Evolutionary conservation across 2,888 invertebrate genomes (phyloP).

Genomic region (Drosophila silvestris): DNA sequence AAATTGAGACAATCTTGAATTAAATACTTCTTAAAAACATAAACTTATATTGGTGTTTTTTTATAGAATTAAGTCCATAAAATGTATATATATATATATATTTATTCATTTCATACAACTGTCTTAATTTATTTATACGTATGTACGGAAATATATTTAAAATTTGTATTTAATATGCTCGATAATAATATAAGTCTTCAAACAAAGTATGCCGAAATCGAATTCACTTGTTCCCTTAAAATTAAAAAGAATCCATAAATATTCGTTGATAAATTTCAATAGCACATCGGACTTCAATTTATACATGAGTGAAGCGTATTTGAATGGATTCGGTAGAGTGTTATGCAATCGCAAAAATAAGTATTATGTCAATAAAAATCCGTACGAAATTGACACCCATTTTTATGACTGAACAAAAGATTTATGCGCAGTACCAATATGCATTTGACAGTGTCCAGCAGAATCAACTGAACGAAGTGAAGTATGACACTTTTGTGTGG

Average conservation of each 20-base stretch:
- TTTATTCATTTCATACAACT: not conserved
- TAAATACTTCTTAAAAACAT: not conserved
- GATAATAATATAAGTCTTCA: not conserved
- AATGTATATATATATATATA: not conserved
- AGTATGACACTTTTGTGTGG: constrained; percentile 46
- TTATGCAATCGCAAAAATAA: constrained; percentile 7
- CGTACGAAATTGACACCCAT: constrained; percentile 33
- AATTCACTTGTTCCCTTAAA: not conserved
- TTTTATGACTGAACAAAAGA: constrained; percentile 64
- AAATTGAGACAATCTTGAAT: not conserved
- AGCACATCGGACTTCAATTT: not conserved
- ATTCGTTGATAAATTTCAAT: not conserved
- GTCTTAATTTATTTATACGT: not conserved
- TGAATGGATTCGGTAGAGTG: not conserved
- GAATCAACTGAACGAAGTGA: constrained; percentile 33
- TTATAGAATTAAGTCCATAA: not conserved
- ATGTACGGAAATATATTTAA: not conserved
- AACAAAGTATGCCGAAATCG: not conserved
- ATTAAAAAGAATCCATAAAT: not conserved
- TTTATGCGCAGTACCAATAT: constrained; percentile 65
- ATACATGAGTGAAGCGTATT: not conserved
- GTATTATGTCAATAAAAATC: constrained; percentile 44
- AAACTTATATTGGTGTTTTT: not conserved
- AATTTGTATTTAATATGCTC: not conserved
- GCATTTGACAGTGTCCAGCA: constrained; percentile 65